Evolutionary conservation across 1,140 invertebrate genomes (phyloP), one percentile per base, ranked within the genome.

Genomic region (Papilio polytes): DNA sequence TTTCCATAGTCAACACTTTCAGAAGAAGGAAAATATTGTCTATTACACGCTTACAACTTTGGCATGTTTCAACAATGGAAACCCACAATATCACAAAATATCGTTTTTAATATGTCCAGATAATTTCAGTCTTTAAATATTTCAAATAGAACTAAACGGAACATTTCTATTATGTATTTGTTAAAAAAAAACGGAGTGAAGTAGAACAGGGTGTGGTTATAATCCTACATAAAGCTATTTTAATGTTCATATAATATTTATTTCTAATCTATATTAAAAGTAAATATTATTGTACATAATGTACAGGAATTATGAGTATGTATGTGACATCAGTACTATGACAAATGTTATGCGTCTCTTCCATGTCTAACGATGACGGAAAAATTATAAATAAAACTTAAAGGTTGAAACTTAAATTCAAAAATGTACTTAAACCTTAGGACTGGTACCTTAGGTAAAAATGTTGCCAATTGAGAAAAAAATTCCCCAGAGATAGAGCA

Each of bases 121-220:
- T 31, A 66, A 31, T 13, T 31, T 31, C 63, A 66, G 63, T 66
- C 63, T 66, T 36, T 20, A 66, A 26, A 66, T 66, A 20, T 26
- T 59, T 63, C 10, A 66, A 66, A 31, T 66, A 31, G 63, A 4
- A 31, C 10, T 66, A 66, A 66, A 10, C 26, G 7, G 22, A 63
- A 63, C 20, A 63, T 63, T 63, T 63, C 20, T 63, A 22, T 63
- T 66, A 31, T 66, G 12, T 31, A 66, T 66, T 66, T 26, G 22
- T 63, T 63, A 6, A 13, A 66, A 59, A 59, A 66, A 31, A 66
- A 8, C 7, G 9, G 63, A 13, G 26, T 26, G 26, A 66, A 66
- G 12, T 66, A 26, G 63, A 66, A 66, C 63, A 66, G 63, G 63
- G 63, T 66, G 63, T 66, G 63, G 26, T 63, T 59, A 63, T 53